Percentiles rank a stretch among this genome's conserved stretches.
Evolutionary conservation across 2,113 vertebrate species (phyloP).

Genomic region (Oncorhynchus masou): DNA sequence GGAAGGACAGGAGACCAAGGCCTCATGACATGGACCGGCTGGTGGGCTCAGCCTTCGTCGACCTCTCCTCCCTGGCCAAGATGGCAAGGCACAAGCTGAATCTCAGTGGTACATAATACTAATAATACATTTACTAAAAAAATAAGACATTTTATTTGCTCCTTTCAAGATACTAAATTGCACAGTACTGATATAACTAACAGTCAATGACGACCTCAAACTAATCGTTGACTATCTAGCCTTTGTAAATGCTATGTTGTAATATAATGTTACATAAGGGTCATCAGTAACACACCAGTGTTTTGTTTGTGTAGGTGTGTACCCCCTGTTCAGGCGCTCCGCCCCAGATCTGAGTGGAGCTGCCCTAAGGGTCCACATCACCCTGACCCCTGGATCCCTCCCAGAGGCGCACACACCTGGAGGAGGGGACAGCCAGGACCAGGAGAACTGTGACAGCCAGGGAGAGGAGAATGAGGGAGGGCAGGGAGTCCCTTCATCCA

Average conservation of each 20-base stretch:
- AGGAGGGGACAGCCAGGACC: slow-evolving; percentile 25
- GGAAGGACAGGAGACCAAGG: slow-evolving; percentile 75
- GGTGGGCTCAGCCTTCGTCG: slow-evolving; percentile 87
- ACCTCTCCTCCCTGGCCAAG: slow-evolving; percentile 76
- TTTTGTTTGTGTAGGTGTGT: slow-evolving; percentile 79
- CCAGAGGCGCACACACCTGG: slow-evolving; percentile 17
- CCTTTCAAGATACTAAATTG: neutral
- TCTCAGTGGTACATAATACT: slow-evolving; percentile 81
- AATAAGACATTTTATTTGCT: neutral
- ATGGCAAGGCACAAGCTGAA: slow-evolving; percentile 65
- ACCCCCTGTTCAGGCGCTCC: slow-evolving; percentile 85
- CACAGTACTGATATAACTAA: no score
- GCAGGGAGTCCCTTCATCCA: neutral
- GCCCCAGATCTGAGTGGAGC: slow-evolving; percentile 85
- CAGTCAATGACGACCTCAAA: no score
- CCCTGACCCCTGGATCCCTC: slow-evolving; percentile 48
- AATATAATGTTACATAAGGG: neutral
- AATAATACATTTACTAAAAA: neutral
- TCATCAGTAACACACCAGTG: slow-evolving; percentile 13
- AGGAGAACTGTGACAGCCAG: slow-evolving; percentile 58
- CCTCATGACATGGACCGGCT: slow-evolving; percentile 86
- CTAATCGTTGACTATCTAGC: no score
- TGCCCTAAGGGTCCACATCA: slow-evolving; percentile 83
- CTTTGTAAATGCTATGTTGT: no score
- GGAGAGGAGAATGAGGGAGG: slow-evolving; percentile 31